A percentile compares a stretch with the other conserved stretches of the same genome.
These are phyloP conservation scores for Enteromius mattozi DNA, from an alignment of 2,797 vertebrate species.

Conservation along the genomic window DNA sequence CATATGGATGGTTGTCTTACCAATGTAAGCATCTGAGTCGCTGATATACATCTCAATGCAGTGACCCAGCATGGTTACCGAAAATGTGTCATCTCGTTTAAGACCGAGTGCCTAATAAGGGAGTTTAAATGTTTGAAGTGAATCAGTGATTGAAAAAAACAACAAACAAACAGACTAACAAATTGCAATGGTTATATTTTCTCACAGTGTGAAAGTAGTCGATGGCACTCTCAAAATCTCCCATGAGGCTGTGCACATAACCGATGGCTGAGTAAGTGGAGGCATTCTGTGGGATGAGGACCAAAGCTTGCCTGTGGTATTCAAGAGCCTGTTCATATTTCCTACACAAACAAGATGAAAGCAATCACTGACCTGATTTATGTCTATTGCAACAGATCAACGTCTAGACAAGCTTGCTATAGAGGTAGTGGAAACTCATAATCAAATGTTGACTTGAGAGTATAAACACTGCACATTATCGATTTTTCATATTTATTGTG, in stretches of 20 bases:
- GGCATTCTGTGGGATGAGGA: conserved; percentile 95
- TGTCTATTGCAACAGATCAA: neutral
- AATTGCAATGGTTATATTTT: neutral
- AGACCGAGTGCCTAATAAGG: conserved; percentile 90
- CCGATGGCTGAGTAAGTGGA: conserved; percentile 98
- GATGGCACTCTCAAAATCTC: conserved; percentile 96
- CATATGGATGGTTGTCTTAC: conserved; percentile 72
- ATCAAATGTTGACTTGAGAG: neutral
- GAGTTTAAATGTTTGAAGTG: neutral
- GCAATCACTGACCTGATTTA: conserved; percentile 27
- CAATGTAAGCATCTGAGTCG: conserved; percentile 96
- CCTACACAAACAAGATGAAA: conserved; percentile 70
- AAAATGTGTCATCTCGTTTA: conserved; percentile 97
- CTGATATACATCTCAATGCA: conserved; percentile 99
- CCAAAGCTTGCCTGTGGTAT: conserved; percentile 96
- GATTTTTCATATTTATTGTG: neutral
- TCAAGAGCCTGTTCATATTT: conserved; percentile 97
- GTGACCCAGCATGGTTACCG: conserved; percentile 98
- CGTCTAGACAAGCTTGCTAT: neutral
- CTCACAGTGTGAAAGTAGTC: conserved; percentile 98
- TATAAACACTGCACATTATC: neutral
- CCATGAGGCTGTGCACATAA: conserved; percentile 98
- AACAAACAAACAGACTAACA: neutral
- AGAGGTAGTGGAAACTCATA: neutral
- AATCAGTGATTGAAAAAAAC: neutral